These are phyloP conservation scores for Eptesicus fuscus DNA, from an alignment of 2,113 vertebrate species.

Conservation along the genomic window DNA sequence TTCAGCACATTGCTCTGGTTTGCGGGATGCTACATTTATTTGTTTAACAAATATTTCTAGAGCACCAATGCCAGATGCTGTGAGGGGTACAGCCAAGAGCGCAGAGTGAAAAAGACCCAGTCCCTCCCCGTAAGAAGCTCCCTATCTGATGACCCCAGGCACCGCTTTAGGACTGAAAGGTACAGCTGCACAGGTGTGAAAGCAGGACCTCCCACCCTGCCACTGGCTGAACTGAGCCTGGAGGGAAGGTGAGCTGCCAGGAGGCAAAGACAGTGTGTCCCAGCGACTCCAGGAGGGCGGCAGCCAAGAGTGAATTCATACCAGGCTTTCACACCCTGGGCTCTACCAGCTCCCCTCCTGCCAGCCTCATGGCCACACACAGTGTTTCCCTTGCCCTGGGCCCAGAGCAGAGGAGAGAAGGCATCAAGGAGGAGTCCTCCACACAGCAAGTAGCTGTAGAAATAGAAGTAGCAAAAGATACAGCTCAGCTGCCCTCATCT, in stretches of 20 bases:
- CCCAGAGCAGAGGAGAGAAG: neutral
- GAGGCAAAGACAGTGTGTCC: neutral
- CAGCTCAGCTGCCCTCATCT: neutral
- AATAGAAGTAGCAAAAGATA: neutral
- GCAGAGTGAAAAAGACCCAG: neutral
- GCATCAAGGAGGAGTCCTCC: neutral
- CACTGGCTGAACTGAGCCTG: neutral
- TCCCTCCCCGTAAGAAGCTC: neutral
- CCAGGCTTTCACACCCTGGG: neutral
- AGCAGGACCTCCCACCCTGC: neutral
- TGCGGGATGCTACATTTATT: neutral
- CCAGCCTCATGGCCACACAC: neutral
- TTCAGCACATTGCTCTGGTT: neutral
- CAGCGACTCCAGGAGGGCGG: neutral
- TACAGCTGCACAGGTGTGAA: neutral
- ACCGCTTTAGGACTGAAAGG: neutral
- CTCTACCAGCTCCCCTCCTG: neutral
- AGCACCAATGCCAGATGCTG: neutral
- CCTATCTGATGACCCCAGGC: neutral
- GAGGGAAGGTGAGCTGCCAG: neutral
- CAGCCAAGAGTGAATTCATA: conserved; percentile 19
- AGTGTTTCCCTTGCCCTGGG: neutral
- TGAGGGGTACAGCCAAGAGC: neutral
- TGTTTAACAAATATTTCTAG: neutral
- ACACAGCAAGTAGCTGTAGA: neutral